Percentiles rank a stretch among this genome's conserved stretches.
phyloP scores from a whole-genome alignment of 2,113 vertebrate species.

The Tangachromis dhanisi region DNA sequence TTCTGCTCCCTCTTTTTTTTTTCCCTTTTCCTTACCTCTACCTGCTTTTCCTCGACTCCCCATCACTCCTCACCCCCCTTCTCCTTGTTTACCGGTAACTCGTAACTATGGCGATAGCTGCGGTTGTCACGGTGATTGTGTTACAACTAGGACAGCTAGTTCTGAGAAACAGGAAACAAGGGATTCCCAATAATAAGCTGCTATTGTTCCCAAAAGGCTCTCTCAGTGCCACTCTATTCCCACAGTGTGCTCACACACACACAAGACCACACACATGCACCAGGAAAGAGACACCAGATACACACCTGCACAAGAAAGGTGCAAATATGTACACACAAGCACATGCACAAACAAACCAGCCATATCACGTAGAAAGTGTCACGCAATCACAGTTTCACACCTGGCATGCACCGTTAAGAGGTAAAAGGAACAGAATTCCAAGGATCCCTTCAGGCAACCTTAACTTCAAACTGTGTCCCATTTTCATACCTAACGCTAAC shows the following conservation, averaged over 20 bases:
- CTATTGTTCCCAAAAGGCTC: constrained; percentile 56
- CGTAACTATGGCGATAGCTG: constrained; percentile 39
- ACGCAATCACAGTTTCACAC: not conserved
- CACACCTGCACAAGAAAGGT: not conserved
- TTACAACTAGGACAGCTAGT: constrained; percentile 67
- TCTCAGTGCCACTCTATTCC: not conserved
- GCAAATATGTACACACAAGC: not conserved
- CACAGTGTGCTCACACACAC: not conserved
- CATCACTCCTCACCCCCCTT: not conserved
- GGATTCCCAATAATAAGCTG: constrained; percentile 56
- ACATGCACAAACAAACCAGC: not conserved
- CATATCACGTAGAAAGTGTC: not conserved
- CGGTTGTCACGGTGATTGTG: constrained; percentile 56
- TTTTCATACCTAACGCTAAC: not conserved
- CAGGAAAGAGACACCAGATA: not conserved
- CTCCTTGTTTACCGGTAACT: constrained; percentile 62
- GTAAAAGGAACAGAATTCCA: not conserved
- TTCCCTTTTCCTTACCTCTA: not conserved
- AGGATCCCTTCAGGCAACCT: not conserved
- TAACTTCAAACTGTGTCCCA: not conserved
- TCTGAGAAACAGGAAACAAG: constrained; percentile 52
- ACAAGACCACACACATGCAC: not conserved
- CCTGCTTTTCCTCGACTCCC: not conserved
- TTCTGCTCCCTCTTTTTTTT: not conserved
- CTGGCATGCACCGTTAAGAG: not conserved